These are phyloP conservation scores for Phataginus tetradactyla DNA, from an alignment of 2,797 vertebrate genomes.

Conservation along the genomic window DNA sequence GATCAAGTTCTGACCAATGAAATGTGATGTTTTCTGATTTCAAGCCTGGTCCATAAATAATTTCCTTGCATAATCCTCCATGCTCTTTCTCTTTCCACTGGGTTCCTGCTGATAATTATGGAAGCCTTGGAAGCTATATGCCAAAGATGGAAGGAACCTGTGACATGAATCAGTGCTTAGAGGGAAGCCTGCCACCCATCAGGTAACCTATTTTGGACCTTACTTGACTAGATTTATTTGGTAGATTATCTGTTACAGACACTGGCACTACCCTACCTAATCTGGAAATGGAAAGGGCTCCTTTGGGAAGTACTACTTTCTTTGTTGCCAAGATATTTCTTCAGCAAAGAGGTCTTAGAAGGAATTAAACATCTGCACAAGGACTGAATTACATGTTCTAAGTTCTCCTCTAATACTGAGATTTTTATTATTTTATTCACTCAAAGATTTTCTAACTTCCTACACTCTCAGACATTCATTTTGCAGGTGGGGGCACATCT, in stretches of 20 bases:
- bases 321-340: neutral
- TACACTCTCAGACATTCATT: neutral
- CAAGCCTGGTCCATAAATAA: neutral
- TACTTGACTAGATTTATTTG: neutral
- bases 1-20: neutral
- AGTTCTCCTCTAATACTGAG: neutral
- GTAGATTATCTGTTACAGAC: neutral
- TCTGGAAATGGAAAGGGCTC: neutral
- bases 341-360: neutral
- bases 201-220: neutral
- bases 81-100: neutral
- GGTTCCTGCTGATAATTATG: neutral
- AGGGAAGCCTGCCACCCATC: neutral
- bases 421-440: conserved; percentile 2
- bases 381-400: neutral
- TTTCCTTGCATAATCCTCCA: neutral
- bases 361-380: neutral
- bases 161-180: neutral
- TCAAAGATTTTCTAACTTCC: neutral
- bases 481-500: neutral
- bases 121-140: neutral
- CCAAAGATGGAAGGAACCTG: neutral
- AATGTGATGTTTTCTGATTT: neutral
- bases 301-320: neutral
- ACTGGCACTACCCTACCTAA: neutral